These are phyloP conservation scores for Drepana falcataria DNA, from an alignment of 2,888 invertebrate genomes.

Conservation along the genomic window DNA sequence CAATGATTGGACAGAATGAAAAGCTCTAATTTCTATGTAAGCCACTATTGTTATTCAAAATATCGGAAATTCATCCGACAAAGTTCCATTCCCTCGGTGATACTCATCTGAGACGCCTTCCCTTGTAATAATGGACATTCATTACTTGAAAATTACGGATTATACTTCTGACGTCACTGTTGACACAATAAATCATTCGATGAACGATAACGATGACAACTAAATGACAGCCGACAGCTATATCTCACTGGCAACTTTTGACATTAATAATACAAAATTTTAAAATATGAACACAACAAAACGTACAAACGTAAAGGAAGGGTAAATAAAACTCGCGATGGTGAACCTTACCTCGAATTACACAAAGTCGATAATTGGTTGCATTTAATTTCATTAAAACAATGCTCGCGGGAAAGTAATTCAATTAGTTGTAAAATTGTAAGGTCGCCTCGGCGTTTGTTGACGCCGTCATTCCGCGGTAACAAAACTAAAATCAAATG, in stretches of 20 bases:
- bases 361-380: neutral
- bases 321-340: neutral
- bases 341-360: neutral
- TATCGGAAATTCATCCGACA: conserved; percentile 18
- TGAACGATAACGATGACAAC: no score
- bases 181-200: neutral
- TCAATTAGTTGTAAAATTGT: neutral
- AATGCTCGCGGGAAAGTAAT: neutral
- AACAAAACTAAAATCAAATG: neutral
- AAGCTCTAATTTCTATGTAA: conserved; percentile 22
- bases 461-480: neutral
- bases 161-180: neutral
- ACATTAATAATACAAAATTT: no score
- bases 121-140: conserved; percentile 26
- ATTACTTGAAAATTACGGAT: conserved; percentile 14
- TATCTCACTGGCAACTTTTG: neutral
- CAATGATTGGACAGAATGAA: conserved; percentile 26
- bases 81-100: conserved; percentile 14
- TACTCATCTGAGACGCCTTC: conserved; percentile 22
- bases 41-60: conserved; percentile 13
- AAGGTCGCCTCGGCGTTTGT: neutral
- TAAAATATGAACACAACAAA: no score
- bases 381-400: neutral
- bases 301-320: neutral
- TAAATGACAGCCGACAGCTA: no score